Percentiles rank a stretch among this genome's conserved stretches.
phyloP scores from a whole-genome alignment of 2,888 invertebrate genomes.

The Acanthosepion lycidas region DNA sequence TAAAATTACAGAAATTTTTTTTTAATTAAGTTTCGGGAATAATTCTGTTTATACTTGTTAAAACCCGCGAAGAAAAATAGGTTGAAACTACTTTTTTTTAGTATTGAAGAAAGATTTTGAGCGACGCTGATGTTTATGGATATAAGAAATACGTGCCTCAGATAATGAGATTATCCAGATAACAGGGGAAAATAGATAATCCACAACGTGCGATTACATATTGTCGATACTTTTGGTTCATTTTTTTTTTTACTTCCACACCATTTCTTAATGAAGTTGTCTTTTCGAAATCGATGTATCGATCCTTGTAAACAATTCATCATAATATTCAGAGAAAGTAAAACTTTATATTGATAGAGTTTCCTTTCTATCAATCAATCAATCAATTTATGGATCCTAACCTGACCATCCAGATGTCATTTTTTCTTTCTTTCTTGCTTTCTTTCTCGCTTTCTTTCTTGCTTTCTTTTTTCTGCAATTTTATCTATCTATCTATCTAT shows the following conservation, averaged over 20 bases:
- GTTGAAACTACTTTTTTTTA: background rate
- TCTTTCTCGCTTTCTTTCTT: background rate
- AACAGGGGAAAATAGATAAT: background rate
- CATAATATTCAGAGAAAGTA: too few relatives aligned
- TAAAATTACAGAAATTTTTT: too few relatives aligned
- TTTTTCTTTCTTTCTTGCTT: background rate
- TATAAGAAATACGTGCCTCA: background rate
- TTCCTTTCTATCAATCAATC: background rate
- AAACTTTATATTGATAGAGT: background rate
- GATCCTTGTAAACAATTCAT: background rate
- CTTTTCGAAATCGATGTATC: background rate
- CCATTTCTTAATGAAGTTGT: background rate
- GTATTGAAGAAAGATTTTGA: background rate
- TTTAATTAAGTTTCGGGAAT: too few relatives aligned
- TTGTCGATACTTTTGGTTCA: too few relatives aligned
- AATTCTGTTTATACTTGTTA: too few relatives aligned
- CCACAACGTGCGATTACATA: background rate
- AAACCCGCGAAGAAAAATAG: too few relatives aligned
- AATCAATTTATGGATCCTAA: background rate
- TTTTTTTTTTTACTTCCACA: too few relatives aligned
- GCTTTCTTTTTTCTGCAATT: background rate
- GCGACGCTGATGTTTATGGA: background rate
- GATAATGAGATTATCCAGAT: background rate
- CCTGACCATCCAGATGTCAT: background rate
- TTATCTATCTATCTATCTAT: constrained; percentile 33